Base-by-base conservation (phyloP, 2,113 vertebrate genomes). In the Tachysurus vachellii region DNA sequence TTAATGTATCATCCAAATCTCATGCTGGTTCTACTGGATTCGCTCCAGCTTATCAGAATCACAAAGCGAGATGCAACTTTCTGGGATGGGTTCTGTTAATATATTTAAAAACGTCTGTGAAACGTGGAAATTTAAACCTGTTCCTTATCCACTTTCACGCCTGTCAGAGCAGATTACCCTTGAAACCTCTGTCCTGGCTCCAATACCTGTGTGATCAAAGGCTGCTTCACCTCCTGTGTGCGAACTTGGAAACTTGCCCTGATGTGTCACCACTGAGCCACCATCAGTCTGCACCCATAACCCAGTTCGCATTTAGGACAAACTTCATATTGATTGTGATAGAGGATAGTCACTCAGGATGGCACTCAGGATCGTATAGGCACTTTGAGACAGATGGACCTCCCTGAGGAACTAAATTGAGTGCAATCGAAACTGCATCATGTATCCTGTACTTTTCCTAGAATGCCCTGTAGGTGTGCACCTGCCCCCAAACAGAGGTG, bases 261-360 rank as follows among this genome's bases (percentile, higher is more conserved):
- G 5, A 36, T 82, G 82, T 50, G 57, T 83, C 70, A 85, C 68
- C 86, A 84, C 64, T 85, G 73, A 28, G 83, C 68, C 81, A 80
- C 50, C 66, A 21, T 75, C 84, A 81, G 64, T 70, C 83, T 36
- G 75, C 75, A 73, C 23, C 59, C 54, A 53, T 62, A 87, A 71
- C 80, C 85, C 28, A 80, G 80, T 82, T 85, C 86, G 79, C 86
- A 73, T 88, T 82, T 86, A 64, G 36, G 57, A 82, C 64, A 87
- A 85, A 80, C 64, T 42, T 77, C 87, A 79, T 88, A 85, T 90
- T 71, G 87, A 88, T 85, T 88, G 79, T 50, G 53, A 71, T 79
- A 21, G 80, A 62, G 42, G 77, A 85, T 54, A 82, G 75, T 84
- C 82, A 73, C 66, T 71, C 36, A 36, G 36, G 36, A 36, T 36